Evolutionary conservation across 2,113 vertebrate species (phyloP).

Genomic region (Perca fluviatilis): DNA sequence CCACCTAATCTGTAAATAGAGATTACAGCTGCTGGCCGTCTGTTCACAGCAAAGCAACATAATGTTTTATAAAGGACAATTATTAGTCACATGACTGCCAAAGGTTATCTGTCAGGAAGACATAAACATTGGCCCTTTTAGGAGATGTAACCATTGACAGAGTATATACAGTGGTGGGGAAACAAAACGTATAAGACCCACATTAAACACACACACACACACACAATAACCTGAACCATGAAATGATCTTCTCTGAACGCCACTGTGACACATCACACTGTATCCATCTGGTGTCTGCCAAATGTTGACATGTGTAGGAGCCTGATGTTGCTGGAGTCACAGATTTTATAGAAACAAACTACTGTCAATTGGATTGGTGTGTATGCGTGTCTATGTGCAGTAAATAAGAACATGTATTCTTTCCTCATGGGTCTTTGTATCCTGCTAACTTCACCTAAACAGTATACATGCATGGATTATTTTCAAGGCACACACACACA

Average conservation of each 20-base stretch:
- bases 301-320: conserved; percentile 7
- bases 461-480: background rate
- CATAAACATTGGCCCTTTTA: background rate
- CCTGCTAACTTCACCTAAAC: background rate
- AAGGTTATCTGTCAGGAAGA: background rate
- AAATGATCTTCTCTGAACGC: conserved; percentile 10
- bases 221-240: background rate
- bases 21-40: conserved; percentile 8
- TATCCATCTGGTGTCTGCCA: background rate
- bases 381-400: background rate
- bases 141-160: background rate
- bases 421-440: background rate
- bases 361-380: background rate
- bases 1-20: conserved; percentile 16
- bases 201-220: background rate
- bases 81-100: background rate
- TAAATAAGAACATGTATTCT: background rate
- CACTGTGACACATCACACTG: conserved; percentile 13
- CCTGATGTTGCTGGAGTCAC: conserved; percentile 17
- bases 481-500: too few relatives aligned
- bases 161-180: background rate
- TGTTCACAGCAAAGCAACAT: conserved; percentile 1
- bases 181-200: too few relatives aligned
- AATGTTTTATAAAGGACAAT: background rate
- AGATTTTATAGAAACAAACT: conserved; percentile 11